Percentiles rank a stretch among this genome's conserved stretches.
phyloP scores from a whole-genome alignment of 2,797 vertebrate species.

The Sebastes aleutianus region DNA sequence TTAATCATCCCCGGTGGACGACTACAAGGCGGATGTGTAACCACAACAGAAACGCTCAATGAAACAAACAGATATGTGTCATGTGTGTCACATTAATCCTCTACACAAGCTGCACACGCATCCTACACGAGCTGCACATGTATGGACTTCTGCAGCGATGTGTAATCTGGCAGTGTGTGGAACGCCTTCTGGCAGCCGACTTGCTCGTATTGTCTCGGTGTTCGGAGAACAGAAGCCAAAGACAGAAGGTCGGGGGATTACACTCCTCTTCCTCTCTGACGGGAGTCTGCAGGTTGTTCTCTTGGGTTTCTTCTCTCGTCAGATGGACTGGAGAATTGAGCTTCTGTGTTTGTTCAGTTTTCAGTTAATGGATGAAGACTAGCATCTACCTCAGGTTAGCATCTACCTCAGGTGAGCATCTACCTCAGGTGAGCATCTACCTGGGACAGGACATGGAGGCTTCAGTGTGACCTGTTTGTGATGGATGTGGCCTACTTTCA shows the following conservation, averaged over 20 bases:
- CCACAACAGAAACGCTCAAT: background rate
- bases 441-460: too few species aligned
- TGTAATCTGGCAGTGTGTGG: slow-evolving; percentile 27
- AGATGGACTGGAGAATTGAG: background rate
- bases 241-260: slow-evolving; percentile 47
- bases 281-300: background rate
- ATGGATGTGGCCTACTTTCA: too few species aligned
- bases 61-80: slow-evolving; percentile 7
- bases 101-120: too few species aligned
- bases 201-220: slow-evolving; percentile 8
- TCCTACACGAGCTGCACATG: slow-evolving; percentile 22
- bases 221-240: slow-evolving; percentile 14
- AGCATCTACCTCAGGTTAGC: too few species aligned
- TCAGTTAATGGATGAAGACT: background rate
- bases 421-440: too few species aligned
- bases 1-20: slow-evolving; percentile 3
- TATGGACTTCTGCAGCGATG: slow-evolving; percentile 8
- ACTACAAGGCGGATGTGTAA: background rate
- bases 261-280: background rate
- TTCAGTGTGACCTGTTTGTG: too few species aligned
- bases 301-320: background rate
- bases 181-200: slow-evolving; percentile 13
- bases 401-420: too few species aligned
- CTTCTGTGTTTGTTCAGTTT: background rate
- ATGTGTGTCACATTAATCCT: background rate